These are phyloP conservation scores for Catostylus mosaicus DNA, from an alignment of 30 jellyfish, hydroid and myxozoan species.

Conservation along the genomic window DNA sequence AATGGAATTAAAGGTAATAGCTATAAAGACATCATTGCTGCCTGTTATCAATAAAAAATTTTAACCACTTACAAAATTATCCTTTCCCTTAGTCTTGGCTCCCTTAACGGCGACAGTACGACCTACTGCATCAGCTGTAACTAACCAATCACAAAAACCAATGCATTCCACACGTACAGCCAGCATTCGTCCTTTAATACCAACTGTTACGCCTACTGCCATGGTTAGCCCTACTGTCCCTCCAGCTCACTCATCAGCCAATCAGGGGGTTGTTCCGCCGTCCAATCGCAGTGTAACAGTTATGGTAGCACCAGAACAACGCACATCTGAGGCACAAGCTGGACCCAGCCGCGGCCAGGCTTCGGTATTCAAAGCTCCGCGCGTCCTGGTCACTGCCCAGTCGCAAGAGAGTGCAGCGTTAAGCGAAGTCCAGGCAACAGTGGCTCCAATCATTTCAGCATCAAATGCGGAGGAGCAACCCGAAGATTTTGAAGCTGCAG, in stretches of 20 bases:
- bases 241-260: conserved; percentile 42
- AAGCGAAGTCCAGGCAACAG: conserved; percentile 64
- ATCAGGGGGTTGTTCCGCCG: conserved; percentile 63
- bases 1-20: no score
- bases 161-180: conserved; percentile 85
- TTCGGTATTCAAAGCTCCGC: conserved; percentile 61
- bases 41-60: no score
- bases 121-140: conserved; percentile 86
- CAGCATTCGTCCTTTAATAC: conserved; percentile 94
- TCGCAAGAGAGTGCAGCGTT: conserved; percentile 51
- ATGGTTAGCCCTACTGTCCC: conserved; percentile 99
- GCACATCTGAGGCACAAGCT: conserved; percentile 53
- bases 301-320: conserved; percentile 15
- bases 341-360: conserved; percentile 73
- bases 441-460: conserved; percentile 59
- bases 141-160: conserved; percentile 64
- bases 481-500: background rate
- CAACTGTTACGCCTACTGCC: conserved; percentile 91
- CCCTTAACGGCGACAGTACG: conserved; percentile 98
- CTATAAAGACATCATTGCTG: no score
- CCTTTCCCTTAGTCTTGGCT: conserved; percentile 34
- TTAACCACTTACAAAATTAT: no score
- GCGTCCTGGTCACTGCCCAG: conserved; percentile 54
- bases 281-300: conserved; percentile 20
- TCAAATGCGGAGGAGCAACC: conserved; percentile 13